phyloP scores from a whole-genome alignment of 2,113 vertebrate genomes.

The Proterorhinus semilunaris region DNA sequence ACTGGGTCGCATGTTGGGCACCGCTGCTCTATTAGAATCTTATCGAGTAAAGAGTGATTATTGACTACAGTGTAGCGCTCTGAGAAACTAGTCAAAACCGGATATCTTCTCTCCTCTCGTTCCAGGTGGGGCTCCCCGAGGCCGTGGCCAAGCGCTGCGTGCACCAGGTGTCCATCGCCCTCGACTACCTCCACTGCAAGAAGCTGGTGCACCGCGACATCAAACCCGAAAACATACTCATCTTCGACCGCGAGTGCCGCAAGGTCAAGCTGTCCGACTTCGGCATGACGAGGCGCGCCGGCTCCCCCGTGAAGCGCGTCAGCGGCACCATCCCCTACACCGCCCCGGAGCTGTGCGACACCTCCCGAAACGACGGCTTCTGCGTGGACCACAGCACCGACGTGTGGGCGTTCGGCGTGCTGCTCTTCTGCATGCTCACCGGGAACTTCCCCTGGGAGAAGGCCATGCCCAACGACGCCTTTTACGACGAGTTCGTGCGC shows the following conservation, averaged over 20 bases:
- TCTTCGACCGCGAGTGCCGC: constrained; percentile 81
- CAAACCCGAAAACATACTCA: constrained; percentile 82
- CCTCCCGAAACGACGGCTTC: constrained; percentile 73
- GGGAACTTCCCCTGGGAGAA: constrained; percentile 86
- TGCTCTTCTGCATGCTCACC: constrained; percentile 83
- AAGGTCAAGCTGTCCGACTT: constrained; percentile 84
- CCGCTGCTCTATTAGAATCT: too few relatives aligned
- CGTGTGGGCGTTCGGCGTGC: constrained; percentile 82
- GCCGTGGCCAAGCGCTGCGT: constrained; percentile 78
- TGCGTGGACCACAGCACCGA: constrained; percentile 80
- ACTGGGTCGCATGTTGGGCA: too few relatives aligned
- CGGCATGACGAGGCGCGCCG: constrained; percentile 79
- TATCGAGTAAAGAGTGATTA: too few relatives aligned
- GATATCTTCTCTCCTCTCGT: too few relatives aligned
- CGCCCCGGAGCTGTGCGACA: constrained; percentile 79
- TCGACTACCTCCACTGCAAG: constrained; percentile 81
- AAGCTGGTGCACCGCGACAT: constrained; percentile 83
- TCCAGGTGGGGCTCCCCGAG: constrained; percentile 79
- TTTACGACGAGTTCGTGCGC: constrained; percentile 79
- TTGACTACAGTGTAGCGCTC: too few relatives aligned
- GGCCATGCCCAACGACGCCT: constrained; percentile 74
- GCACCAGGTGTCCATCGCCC: constrained; percentile 80
- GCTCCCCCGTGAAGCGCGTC: constrained; percentile 79
- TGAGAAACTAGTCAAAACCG: too few relatives aligned
- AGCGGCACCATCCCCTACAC: constrained; percentile 84